Percentiles rank a stretch among this genome's conserved stretches.
These are phyloP conservation scores for Dipodomys spectabilis DNA, from an alignment of 2,113 vertebrate species.

Conservation along the genomic window DNA sequence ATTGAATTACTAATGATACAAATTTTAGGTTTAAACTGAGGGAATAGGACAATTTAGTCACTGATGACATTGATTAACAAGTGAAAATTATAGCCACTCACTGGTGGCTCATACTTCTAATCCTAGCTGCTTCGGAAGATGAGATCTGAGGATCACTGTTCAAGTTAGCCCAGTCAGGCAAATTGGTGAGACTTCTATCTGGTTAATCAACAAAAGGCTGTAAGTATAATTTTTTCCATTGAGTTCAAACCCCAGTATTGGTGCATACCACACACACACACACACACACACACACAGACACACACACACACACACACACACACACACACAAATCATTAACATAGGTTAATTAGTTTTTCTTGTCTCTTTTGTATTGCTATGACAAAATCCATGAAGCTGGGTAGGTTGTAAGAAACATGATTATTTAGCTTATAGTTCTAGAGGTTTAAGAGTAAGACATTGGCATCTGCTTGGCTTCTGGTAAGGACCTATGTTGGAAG, in stretches of 20 bases:
- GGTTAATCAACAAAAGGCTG: no score
- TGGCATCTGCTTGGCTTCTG: background rate
- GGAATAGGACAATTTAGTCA: conserved; percentile 15
- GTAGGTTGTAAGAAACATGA: background rate
- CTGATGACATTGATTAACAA: background rate
- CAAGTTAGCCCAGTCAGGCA: no score
- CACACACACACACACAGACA: no score
- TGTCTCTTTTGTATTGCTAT: background rate
- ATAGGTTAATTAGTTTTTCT: background rate
- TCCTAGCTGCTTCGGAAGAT: no score
- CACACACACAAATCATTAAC: background rate
- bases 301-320: no score
- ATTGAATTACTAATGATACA: background rate
- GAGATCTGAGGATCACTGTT: no score
- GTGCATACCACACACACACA: no score
- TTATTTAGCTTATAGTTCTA: background rate
- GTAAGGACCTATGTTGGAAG: background rate
- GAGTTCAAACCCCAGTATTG: no score
- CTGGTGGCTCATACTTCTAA: no score
- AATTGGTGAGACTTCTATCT: no score
- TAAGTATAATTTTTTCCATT: no score
- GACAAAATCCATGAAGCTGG: background rate
- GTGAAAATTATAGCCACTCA: no score
- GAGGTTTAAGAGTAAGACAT: background rate
- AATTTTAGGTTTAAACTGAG: background rate